Evolutionary conservation across 1,140 invertebrate genomes (phyloP), one percentile per base, ranked within the genome.

Genomic region (Bombus terrestris): DNA sequence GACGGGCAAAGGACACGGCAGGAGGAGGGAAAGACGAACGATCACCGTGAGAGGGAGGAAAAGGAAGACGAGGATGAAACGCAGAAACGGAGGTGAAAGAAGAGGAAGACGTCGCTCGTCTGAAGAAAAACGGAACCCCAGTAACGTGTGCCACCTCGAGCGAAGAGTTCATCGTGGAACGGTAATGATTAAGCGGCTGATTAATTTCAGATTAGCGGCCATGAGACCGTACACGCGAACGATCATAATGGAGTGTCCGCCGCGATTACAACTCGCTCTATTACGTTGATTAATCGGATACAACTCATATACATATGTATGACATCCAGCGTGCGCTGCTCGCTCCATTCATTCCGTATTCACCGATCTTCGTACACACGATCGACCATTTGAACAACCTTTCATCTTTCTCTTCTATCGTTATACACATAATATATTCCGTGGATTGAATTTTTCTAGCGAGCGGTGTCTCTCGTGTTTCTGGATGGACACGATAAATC

Each of bases 221-320:
- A 89, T 89, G 90, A 89, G 89, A 92, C 88, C 79, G 74, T 90
- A 91, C 86, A 89, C 87, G 91, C 83, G 86, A 92, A 87, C 89
- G 92, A 93, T 92, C 90, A 91, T 93, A 93, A 93, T 93, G 89
- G 87, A 92, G 90, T 91, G 91, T 92, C 92, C 85, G 91, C 74
- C 79, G 83, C 87, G 90, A 92, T 93, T 93, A 93, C 92, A 89
- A 81, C 89, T 86, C 77, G 89, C 87, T 92, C 90, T 92, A 92
- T 93, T 92, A 92, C 87, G 88, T 87, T 92, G 92, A 93, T 92
- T 93, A 92, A 93, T 93, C 91, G 91, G 85, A 91, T 92, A 92
- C 92, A 91, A 92, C 83, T 88, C 86, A 83, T 87, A 92, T 92
- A 93, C 92, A 93, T 93, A 91, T 92, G 91, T 92, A 93, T 92